Percentiles rank a stretch among this genome's conserved stretches.
These are phyloP conservation scores for Calliphora vicina DNA, from an alignment of 1,140 invertebrate species.

Conservation along the genomic window DNA sequence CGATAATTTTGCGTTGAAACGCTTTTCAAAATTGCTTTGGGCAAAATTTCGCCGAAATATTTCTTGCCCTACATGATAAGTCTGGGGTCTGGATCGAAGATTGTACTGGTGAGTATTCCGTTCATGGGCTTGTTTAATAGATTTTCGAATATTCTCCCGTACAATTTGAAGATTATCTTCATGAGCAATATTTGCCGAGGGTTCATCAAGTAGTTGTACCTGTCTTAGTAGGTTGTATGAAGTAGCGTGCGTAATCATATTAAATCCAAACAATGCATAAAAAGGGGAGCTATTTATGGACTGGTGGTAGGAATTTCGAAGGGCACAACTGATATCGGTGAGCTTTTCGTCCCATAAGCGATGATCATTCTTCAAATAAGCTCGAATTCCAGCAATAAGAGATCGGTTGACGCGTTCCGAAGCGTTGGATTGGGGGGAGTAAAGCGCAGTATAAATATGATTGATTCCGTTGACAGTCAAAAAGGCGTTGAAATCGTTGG, in stretches of 20 bases:
- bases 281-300: neutral
- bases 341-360: neutral
- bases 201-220: neutral
- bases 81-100: neutral
- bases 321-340: neutral
- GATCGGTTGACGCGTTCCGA: neutral
- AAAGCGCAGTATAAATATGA: neutral
- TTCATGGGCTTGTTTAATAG: neutral
- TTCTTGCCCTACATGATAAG: neutral
- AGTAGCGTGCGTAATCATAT: too few species aligned
- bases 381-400: neutral
- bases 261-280: conserved; percentile 14
- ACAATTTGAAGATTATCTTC: neutral
- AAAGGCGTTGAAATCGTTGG: neutral
- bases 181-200: neutral
- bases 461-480: neutral
- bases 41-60: conserved; percentile 7
- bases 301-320: neutral
- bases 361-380: neutral
- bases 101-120: neutral
- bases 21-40: conserved; percentile 23
- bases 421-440: too few species aligned
- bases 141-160: neutral
- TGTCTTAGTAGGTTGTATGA: conserved; percentile 25
- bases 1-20: neutral